A percentile compares a stretch with the other conserved stretches of the same genome.
These are phyloP conservation scores for Litoditis marina DNA, from an alignment of 2,888 invertebrate species.

Conservation along the genomic window DNA sequence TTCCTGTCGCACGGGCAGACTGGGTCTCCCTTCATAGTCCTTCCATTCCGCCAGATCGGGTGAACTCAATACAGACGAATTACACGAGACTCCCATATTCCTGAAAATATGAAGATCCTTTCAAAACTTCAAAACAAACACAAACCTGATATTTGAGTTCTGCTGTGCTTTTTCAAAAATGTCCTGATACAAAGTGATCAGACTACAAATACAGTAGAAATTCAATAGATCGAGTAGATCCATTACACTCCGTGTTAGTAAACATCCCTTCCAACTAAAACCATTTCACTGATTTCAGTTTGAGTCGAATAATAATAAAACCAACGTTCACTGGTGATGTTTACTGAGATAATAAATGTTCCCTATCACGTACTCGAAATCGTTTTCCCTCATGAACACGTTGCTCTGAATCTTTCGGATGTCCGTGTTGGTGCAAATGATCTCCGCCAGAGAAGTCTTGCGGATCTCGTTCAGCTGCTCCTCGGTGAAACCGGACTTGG, in stretches of 20 bases:
- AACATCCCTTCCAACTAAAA: too few relatives aligned
- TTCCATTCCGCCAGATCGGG: slow-evolving; percentile 51
- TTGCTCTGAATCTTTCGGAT: slow-evolving; percentile 43
- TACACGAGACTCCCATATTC: slow-evolving; percentile 59
- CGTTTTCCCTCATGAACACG: slow-evolving; percentile 48
- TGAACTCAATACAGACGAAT: slow-evolving; percentile 45
- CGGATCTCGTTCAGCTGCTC: slow-evolving; percentile 49
- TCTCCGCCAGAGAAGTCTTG: slow-evolving; percentile 35
- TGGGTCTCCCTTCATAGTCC: slow-evolving; percentile 52
- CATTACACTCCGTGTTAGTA: too few relatives aligned
- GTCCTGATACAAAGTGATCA: too few relatives aligned
- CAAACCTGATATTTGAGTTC: too few relatives aligned
- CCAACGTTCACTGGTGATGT: too few relatives aligned
- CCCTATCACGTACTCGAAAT: slow-evolving; percentile 52
- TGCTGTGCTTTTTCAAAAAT: too few relatives aligned
- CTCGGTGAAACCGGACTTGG: slow-evolving; percentile 49
- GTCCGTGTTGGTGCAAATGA: slow-evolving; percentile 52
- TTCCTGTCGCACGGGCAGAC: slow-evolving; percentile 55
- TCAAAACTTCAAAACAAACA: too few relatives aligned
- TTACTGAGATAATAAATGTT: neutral
- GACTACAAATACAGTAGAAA: too few relatives aligned
- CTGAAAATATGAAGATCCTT: slow-evolving; percentile 40
- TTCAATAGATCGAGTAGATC: too few relatives aligned
- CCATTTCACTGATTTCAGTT: too few relatives aligned
- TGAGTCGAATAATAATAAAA: too few relatives aligned